A percentile compares a stretch with the other conserved stretches of the same genome.
Conservation (phyloP, 2,797 vertebrate genomes). For the Prionace glauca region DNA sequence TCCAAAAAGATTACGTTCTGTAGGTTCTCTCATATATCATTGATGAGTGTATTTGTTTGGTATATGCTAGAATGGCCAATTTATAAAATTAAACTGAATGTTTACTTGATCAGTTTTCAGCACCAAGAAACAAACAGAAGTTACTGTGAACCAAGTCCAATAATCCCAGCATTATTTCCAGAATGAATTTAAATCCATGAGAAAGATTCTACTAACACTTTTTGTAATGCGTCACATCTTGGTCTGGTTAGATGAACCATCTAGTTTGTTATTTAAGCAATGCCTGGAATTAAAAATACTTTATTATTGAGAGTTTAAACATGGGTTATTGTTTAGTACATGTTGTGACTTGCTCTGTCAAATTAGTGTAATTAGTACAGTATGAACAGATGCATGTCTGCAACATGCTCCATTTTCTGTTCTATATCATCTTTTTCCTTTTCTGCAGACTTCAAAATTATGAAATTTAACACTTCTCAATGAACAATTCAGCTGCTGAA, state of each 20-base stretch:
- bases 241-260: neutral
- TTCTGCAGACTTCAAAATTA: neutral
- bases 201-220: neutral
- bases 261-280: neutral
- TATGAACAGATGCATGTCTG: neutral
- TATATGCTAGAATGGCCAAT: neutral
- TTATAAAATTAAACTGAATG: neutral
- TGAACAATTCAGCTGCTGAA: too few relatives aligned
- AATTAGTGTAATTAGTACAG: neutral
- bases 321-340: neutral
- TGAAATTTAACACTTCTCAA: neutral
- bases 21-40: neutral
- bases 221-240: neutral
- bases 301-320: neutral
- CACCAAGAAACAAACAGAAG: neutral
- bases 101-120: neutral
- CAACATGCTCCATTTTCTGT: neutral
- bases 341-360: neutral
- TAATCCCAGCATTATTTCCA: neutral
- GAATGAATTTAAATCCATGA: neutral
- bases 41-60: neutral
- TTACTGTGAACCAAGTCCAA: neutral
- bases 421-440: neutral
- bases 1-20: neutral
- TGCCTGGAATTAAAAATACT: neutral